Base-by-base conservation (phyloP, 2,797 vertebrate genomes). In the Streptopelia turtur region DNA sequence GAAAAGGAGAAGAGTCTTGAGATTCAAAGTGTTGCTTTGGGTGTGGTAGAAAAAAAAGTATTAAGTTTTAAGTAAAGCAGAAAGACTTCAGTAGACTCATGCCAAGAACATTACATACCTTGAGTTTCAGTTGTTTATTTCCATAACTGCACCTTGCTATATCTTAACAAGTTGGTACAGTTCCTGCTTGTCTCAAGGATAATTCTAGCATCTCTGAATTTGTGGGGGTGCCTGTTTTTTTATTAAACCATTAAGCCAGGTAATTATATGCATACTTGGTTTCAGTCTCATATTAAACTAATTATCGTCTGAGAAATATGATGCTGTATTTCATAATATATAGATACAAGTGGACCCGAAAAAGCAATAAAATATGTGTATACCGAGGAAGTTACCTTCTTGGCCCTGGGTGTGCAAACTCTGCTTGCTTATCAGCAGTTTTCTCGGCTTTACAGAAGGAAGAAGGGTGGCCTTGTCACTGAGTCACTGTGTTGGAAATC, bases 191-290 rank as follows among this genome's bases (percentile, higher is more conserved):
- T 13, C 61, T 78, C 21, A 45, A 60, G 39, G 15, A 24, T 85
- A 75, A 61, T 70, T 87, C 21, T 47, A 69, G 4, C 22, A 52
- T 25, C 14, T 39, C 31, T 15, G 30, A 47, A 28, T 57, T 64
- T 63, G 9, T 49, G 16, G 16, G 25, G 6, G 1, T 60, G 5
- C 5, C 33, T 65, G 0, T 10, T 65, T 64, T 41, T 43, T 47
- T 31, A 16, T 72, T 86, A 69, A 61, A 8, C 10, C 5, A 16
- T 72, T 83, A 69, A 61, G 7, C 10, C 6, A 33, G 14, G 5
- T 63, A 45, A 30, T 87, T 81, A 47, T 64, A 70, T 78, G 6
- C 30, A 39, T 31, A 27, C 22, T 56, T 11, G 11, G 11, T 17
- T 47, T 81, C 70, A 81, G 27, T 80, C 60, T 84, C 18, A 5